Percentiles rank a stretch among this genome's conserved stretches.
These are phyloP conservation scores for Choristoneura rosaceana DNA, from an alignment of 2,888 invertebrate species.

Conservation along the genomic window DNA sequence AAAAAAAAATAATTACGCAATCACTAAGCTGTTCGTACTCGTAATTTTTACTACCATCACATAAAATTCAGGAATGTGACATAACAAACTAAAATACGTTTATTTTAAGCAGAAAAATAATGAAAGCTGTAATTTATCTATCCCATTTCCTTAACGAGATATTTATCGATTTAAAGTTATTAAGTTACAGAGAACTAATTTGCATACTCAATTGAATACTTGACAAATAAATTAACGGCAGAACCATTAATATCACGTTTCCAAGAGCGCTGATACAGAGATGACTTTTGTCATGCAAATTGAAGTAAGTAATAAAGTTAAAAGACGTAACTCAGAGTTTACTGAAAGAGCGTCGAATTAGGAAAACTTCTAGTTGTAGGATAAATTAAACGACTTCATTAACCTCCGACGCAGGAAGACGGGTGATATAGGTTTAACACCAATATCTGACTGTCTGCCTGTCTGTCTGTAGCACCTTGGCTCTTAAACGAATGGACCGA, in stretches of 20 bases:
- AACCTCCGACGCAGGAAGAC: too few species aligned
- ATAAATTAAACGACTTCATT: too few species aligned
- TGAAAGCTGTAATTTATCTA: conserved; percentile 23
- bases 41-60: background rate
- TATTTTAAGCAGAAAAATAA: conserved; percentile 12
- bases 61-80: background rate
- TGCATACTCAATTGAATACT: conserved; percentile 33
- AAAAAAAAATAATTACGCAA: too few species aligned
- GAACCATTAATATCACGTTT: conserved; percentile 22
- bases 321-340: background rate
- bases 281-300: background rate
- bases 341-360: background rate
- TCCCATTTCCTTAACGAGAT: conserved; percentile 30
- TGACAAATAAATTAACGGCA: conserved; percentile 28
- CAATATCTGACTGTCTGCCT: too few species aligned
- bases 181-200: conserved; percentile 35
- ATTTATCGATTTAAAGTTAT: conserved; percentile 35
- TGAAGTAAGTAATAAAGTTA: background rate
- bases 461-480: too few species aligned
- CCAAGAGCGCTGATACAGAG: conserved; percentile 9
- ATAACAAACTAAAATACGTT: background rate
- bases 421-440: too few species aligned
- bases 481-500: too few species aligned
- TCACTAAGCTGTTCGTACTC: too few species aligned
- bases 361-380: background rate